Base-by-base conservation (phyloP, 2,888 invertebrate species). In the Pherbina coryleti region DNA sequence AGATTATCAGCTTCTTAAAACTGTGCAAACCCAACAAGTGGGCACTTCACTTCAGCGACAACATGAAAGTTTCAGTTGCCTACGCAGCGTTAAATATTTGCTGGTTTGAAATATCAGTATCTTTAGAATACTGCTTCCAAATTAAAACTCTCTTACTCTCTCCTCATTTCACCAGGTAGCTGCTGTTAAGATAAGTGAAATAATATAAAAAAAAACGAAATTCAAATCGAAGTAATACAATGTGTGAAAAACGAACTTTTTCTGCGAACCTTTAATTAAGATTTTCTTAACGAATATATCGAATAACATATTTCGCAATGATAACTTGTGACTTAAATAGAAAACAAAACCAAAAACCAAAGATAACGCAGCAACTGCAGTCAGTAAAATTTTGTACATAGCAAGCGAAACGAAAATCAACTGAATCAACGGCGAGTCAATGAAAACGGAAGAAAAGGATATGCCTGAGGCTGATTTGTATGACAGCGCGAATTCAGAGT, bases 391-490 rank as follows among this genome's bases (percentile, higher is more conserved):
- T 51, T 51, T 70, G 70, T 70, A 53, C 17, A 70, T 70, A n/a
- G n/a, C n/a, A n/a, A 70, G 31, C 22, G 44, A 57, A 53, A 57
- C 25, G 44, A 71, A 71, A 75, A 53, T 19, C 14, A 75, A 66
- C 74, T 19, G 14, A 60, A 44, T 14, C 44, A 60, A 60, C 22
- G 25, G 25, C 22, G 5, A 55, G 55, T 55, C 34, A 75, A 75
- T 75, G 75, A 66, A 75, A 75, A 53, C 67, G 19, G 55, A 75
- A 75, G 67, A 66, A 14, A 34, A 67, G 75, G 75, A 75, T 81
- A 87, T 87, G 87, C 86, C 87, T 77, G 85, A 86, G 81, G 83
- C 84, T 53, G 87, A 87, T 82, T 81, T 84, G 78, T 84, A 83
- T 72, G 83, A 83, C 71, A 84, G 83, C 75, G 31, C 75, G 67